Conservation (phyloP, 2,113 vertebrate genomes). For the Amphilophus citrinellus region DNA sequence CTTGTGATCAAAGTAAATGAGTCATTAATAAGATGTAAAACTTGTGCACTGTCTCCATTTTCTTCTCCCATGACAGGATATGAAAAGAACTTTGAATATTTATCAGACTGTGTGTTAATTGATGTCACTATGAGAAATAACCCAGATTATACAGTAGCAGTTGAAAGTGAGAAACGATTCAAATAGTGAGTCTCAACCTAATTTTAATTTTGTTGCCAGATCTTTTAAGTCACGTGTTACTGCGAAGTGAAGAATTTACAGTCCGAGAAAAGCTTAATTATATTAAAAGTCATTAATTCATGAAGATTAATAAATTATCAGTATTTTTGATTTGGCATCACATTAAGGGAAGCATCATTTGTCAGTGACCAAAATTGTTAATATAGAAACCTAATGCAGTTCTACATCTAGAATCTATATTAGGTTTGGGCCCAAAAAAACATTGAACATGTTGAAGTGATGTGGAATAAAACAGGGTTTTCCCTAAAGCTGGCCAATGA, state of each 20-base stretch:
- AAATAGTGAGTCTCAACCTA: slow-evolving; percentile 12
- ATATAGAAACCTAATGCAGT: not conserved
- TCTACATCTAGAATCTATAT: not conserved
- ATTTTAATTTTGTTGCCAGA: not conserved
- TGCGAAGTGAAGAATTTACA: not conserved
- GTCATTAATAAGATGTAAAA: slow-evolving; percentile 71
- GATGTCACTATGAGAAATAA: slow-evolving; percentile 63
- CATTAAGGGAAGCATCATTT: not conserved
- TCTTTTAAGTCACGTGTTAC: not conserved
- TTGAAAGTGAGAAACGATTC: slow-evolving; percentile 43
- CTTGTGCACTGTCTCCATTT: slow-evolving; percentile 51
- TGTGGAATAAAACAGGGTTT: not conserved
- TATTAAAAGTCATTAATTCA: not conserved
- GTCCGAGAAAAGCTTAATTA: not conserved
- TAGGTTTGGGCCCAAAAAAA: not conserved
- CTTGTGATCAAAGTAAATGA: slow-evolving; percentile 74
- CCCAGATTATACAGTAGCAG: slow-evolving; percentile 29
- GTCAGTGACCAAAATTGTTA: not conserved
- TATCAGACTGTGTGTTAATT: slow-evolving; percentile 68
- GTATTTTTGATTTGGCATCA: not conserved
- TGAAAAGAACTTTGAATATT: slow-evolving; percentile 68
- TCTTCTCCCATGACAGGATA: slow-evolving; percentile 62
- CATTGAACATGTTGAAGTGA: not conserved
- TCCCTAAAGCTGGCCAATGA: not conserved
- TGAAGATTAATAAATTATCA: not conserved